Evolutionary conservation across 1,140 invertebrate species (phyloP).

Genomic region (Berghia stephanieae): DNA sequence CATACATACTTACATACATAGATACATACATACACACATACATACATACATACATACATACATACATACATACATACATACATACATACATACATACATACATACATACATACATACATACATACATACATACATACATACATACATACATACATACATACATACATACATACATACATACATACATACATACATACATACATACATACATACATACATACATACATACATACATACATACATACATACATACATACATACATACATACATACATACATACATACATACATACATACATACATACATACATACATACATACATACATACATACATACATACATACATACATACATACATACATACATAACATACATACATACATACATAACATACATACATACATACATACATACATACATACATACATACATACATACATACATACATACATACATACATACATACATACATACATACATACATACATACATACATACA

Average conservation of each 20-base stretch:
- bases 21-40: slow-evolving; percentile 19
- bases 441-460: not conserved
- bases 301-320: slow-evolving; percentile 22
- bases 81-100: slow-evolving; percentile 22
- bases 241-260: slow-evolving; percentile 22
- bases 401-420: not conserved
- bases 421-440: not conserved
- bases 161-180: slow-evolving; percentile 22
- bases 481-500: not conserved
- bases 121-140: slow-evolving; percentile 20
- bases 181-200: slow-evolving; percentile 20
- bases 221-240: slow-evolving; percentile 22
- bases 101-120: slow-evolving; percentile 19
- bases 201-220: slow-evolving; percentile 20
- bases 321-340: not conserved
- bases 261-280: slow-evolving; percentile 22
- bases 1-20: slow-evolving; percentile 20
- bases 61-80: slow-evolving; percentile 15
- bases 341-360: not conserved
- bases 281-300: slow-evolving; percentile 20
- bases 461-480: not conserved
- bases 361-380: not conserved
- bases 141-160: slow-evolving; percentile 15
- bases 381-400: not conserved
- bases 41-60: slow-evolving; percentile 17